Evolutionary conservation across 2,113 vertebrate genomes (phyloP), one percentile per base, ranked within the genome.

Genomic region (Leucopsar rothschildi): DNA sequence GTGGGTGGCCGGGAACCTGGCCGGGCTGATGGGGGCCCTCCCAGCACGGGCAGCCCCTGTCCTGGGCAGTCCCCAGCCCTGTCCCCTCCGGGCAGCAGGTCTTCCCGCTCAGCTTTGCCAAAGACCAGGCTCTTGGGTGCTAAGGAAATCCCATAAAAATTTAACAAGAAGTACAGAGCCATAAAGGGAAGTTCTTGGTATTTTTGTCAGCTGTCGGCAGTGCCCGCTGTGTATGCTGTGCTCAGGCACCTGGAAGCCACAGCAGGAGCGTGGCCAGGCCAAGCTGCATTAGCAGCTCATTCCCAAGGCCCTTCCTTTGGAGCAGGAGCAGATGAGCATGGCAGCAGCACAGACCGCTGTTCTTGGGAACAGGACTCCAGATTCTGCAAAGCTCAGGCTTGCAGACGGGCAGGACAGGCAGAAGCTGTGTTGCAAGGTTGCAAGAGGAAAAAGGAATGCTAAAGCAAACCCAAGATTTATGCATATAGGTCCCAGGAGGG

Each of bases 121-220:
- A 50, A 1, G 1, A 5, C 33, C 0, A 0, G 39, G n/a, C 27
- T 89, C n/a, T 72, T 23, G 23, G 11, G 15, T 12, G 53, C 50
- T 45, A 82, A 82, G 89, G 91, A 88, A 94, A 96, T 55, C 88
- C 88, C 86, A 59, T 90, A 77, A 90, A 95, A 77, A 13, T n/a
- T 19, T 59, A 73, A 52, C 60, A 37, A 85, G 86, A 79, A 92
- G 68, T 31, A 13, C 9, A 2, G 75, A 87, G 44, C 76, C 35
- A 29, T 72, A 69, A 82, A 87, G 89, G 78, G 89, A 87, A 94
- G 71, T n/a, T 45, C 87, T 80, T n/a, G 82, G 87, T 55, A 11
- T 17, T 64, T 72, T 45, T 24, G 91, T 13, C 24, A 14, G 68
- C 94, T 91, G 83, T 5, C 2, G 11, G 94, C 94, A 29, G 3